Base-by-base conservation (phyloP, 2,888 invertebrate species). In the Arge pagana region DNA sequence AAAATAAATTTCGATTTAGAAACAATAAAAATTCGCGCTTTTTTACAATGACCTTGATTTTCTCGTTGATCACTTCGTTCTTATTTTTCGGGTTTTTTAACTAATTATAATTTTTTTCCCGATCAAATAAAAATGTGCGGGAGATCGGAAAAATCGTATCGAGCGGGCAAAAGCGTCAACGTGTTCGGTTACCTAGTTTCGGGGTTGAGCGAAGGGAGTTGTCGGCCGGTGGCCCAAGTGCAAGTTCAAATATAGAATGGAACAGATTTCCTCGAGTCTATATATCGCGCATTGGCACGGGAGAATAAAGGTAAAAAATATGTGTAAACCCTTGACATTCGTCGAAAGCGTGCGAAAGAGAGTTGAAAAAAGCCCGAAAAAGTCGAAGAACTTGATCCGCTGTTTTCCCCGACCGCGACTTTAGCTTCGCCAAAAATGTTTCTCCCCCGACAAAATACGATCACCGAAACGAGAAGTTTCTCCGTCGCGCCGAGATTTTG, bases 211-310 rank as follows among this genome's bases (percentile, higher is more conserved):
- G 30, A 35, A 24, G 37, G 41, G 39, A 43, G 33, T 26, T 36
- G 28, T 45, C 35, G 30, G 48, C 48, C 18, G 26, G 28, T 35
- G 52, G 23, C 41, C 55, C 55, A 53, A 53, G 49, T 53, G 53
- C 52, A 53, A 55, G 53, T 52, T 49, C 49, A 55, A 43, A 55
- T 53, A 55, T 52, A 52, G 54, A 40, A 33, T 28, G 48, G 41
- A 50, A 45, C 43, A 45, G 43, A 45, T 45, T 45, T 45, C 33
- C 33, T 33, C 42, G 43, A 23, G 43, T 33, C 43, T 45, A 33
- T n/a, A n/a, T n/a, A n/a, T 45, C 33, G 43, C 43, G 33, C 33
- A 31, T 45, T 45, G 43, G 43, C 43, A 45, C 43, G 31, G 43
- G 33, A 45, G 33, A 45, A 45, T 26, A 45, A n/a, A 4, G 43